Percentiles rank a stretch among this genome's conserved stretches.
These are phyloP conservation scores for Nemotelus pantherinus DNA, from an alignment of 2,888 invertebrate genomes.

Conservation along the genomic window DNA sequence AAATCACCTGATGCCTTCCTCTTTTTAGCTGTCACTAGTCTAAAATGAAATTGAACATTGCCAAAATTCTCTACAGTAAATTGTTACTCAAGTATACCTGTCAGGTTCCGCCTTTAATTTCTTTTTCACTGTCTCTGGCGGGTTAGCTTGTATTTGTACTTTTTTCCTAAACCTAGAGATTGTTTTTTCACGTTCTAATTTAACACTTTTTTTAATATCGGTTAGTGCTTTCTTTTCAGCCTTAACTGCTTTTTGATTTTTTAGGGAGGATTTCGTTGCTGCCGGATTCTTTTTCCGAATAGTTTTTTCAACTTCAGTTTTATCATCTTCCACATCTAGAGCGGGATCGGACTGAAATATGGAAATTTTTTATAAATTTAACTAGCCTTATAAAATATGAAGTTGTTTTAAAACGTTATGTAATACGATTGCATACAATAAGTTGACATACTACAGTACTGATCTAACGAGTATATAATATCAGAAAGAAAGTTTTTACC, in stretches of 20 bases:
- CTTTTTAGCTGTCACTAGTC: constrained; percentile 13
- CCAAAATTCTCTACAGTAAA: not conserved
- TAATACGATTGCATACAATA: too few relatives aligned
- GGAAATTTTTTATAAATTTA: too few relatives aligned
- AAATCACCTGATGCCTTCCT: constrained; percentile 24
- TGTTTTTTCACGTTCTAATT: constrained; percentile 24
- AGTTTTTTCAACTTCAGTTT: constrained; percentile 34
- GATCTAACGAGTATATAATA: too few relatives aligned
- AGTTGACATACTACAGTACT: too few relatives aligned
- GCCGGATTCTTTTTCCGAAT: constrained; percentile 29
- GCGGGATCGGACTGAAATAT: constrained; percentile 13
- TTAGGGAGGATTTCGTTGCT: constrained; percentile 46
- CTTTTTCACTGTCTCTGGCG: constrained; percentile 46
- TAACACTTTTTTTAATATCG: constrained; percentile 46
- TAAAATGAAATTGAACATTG: not conserved
- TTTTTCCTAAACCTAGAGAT: constrained; percentile 34
- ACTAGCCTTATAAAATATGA: too few relatives aligned
- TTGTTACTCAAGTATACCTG: not conserved
- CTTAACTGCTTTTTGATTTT: constrained; percentile 46
- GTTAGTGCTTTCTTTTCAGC: constrained; percentile 45
- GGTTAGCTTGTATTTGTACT: constrained; percentile 31
- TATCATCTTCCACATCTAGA: constrained; percentile 18
- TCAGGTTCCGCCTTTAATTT: constrained; percentile 46
- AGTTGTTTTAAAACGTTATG: too few relatives aligned
- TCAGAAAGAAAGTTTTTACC: too few relatives aligned